Evolutionary conservation across 2,888 invertebrate species (phyloP).

Genomic region (Chrysolina haemoptera): DNA sequence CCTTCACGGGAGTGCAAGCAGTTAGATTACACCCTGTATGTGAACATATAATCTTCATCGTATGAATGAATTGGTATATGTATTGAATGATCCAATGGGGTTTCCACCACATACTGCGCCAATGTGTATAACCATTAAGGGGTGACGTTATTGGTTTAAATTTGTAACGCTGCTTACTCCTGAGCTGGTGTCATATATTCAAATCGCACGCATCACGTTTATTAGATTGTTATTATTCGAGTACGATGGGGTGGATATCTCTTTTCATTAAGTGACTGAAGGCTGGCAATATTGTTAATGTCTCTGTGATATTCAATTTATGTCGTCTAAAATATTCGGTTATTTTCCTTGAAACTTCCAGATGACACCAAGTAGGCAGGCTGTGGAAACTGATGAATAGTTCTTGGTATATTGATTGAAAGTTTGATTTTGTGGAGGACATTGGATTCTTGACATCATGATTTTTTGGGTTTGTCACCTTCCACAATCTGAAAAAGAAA

Average conservation of each 20-base stretch:
- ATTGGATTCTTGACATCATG: no score
- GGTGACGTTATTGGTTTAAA: constrained; percentile 57
- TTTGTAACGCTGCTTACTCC: constrained; percentile 51
- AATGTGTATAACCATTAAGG: constrained; percentile 46
- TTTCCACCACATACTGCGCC: neutral
- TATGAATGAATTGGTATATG: neutral
- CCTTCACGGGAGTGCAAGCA: no score
- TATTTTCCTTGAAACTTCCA: neutral
- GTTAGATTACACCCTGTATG: no score
- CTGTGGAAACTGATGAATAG: no score
- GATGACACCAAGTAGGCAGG: no score
- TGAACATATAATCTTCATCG: neutral
- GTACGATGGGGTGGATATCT: constrained; percentile 29
- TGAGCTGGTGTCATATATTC: constrained; percentile 39
- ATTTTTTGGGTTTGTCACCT: no score
- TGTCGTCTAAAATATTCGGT: neutral
- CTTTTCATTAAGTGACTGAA: neutral
- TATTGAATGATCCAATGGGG: neutral
- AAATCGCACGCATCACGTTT: constrained; percentile 46
- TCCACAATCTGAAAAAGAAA: no score
- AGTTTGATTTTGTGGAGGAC: no score
- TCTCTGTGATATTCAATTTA: neutral
- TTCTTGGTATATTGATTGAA: no score
- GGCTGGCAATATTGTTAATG: constrained; percentile 5
- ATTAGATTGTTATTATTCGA: constrained; percentile 46